Percentiles rank a stretch among this genome's conserved stretches.
Conservation (phyloP, 1,140 invertebrate genomes). For the Zaprionus vittiger region DNA sequence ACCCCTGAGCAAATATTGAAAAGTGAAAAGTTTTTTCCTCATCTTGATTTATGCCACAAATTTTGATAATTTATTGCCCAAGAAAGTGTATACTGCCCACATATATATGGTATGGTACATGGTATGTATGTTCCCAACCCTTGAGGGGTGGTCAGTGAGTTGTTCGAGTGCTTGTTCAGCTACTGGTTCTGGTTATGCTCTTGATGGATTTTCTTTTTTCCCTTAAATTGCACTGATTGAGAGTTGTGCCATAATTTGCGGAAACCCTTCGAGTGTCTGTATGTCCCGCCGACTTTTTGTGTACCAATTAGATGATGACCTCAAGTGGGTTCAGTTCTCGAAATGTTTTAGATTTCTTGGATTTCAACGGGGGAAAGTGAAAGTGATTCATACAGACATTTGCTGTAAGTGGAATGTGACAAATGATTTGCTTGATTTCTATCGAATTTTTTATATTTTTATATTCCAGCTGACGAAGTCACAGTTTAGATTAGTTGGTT, state of each 20-base stretch:
- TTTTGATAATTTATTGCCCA: slow-evolving; percentile 72
- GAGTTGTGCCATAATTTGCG: slow-evolving; percentile 61
- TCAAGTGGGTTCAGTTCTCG: neutral
- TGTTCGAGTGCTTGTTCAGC: slow-evolving; percentile 45
- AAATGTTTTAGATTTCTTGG: neutral
- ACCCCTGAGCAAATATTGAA: slow-evolving; percentile 65
- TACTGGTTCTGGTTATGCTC: slow-evolving; percentile 59
- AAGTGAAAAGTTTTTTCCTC: slow-evolving; percentile 71
- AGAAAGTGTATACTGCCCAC: neutral
- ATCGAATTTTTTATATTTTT: neutral
- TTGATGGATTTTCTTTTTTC: slow-evolving; percentile 67
- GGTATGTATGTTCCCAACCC: neutral
- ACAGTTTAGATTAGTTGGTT: too few relatives aligned
- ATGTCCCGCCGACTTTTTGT: neutral
- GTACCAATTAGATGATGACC: slow-evolving; percentile 5
- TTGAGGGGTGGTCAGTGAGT: slow-evolving; percentile 17
- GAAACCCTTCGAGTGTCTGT: slow-evolving; percentile 55
- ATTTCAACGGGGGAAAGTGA: neutral
- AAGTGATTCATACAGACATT: neutral
- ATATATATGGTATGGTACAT: neutral
- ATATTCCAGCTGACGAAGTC: too few relatives aligned
- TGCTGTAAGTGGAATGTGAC: neutral
- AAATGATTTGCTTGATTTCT: neutral
- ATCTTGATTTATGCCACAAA: slow-evolving; percentile 70
- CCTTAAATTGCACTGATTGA: slow-evolving; percentile 63